These are phyloP conservation scores for Agapornis roseicollis DNA, from an alignment of 2,113 vertebrate species.

Conservation along the genomic window DNA sequence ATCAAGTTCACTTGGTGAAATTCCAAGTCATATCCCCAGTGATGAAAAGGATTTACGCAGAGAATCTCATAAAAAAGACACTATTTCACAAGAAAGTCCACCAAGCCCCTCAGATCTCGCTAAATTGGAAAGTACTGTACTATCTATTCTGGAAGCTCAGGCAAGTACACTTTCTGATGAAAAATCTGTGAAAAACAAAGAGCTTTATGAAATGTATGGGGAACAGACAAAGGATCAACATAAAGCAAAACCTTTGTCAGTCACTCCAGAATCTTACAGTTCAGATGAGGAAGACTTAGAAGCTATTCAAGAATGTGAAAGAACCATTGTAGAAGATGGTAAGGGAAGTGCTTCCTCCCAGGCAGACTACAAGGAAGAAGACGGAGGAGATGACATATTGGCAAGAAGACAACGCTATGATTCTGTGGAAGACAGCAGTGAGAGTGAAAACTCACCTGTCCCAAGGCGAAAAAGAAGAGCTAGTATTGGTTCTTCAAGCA, in stretches of 20 bases:
- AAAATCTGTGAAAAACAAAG: slow-evolving; percentile 65
- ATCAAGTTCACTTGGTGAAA: slow-evolving; percentile 84
- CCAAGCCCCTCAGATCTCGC: slow-evolving; percentile 90
- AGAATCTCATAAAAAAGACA: slow-evolving; percentile 77
- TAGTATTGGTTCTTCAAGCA: slow-evolving; percentile 85
- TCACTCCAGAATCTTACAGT: slow-evolving; percentile 76
- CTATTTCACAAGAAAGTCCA: slow-evolving; percentile 80
- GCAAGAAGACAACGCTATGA: slow-evolving; percentile 75
- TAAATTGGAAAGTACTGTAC: slow-evolving; percentile 91
- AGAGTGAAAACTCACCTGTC: slow-evolving; percentile 87
- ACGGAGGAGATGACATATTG: slow-evolving; percentile 51
- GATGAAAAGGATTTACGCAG: slow-evolving; percentile 80
- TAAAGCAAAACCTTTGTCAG: slow-evolving; percentile 76
- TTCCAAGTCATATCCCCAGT: slow-evolving; percentile 77
- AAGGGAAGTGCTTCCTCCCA: slow-evolving; percentile 51
- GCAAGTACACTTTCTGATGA: slow-evolving; percentile 70
- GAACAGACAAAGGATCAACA: slow-evolving; percentile 75
- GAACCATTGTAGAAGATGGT: slow-evolving; percentile 27
- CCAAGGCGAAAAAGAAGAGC: slow-evolving; percentile 79
- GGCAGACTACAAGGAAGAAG: slow-evolving; percentile 63
- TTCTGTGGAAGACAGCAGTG: slow-evolving; percentile 87
- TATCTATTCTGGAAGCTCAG: slow-evolving; percentile 93
- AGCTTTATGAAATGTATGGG: slow-evolving; percentile 41
- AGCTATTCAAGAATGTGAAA: slow-evolving; percentile 60
- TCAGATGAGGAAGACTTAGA: slow-evolving; percentile 82